Evolutionary conservation across 2,888 invertebrate species (phyloP).

Genomic region (Platycheirus rosarum): DNA sequence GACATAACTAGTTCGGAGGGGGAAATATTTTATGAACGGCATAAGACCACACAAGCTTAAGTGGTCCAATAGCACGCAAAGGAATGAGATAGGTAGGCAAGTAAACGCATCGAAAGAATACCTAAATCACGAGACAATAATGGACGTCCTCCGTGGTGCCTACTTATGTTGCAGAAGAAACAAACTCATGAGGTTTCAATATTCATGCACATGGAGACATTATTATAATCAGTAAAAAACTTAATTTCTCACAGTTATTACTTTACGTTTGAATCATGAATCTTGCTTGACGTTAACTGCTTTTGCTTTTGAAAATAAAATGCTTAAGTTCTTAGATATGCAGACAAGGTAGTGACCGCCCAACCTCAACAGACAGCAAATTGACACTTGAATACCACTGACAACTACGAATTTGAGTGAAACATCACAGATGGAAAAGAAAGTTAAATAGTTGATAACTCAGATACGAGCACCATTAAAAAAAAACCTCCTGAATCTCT

Average conservation of each 20-base stretch:
- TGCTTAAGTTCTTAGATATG: too few relatives aligned
- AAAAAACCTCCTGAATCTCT: constrained; percentile 2
- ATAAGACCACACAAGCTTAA: constrained; percentile 58
- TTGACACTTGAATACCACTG: constrained; percentile 9
- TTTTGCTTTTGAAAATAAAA: not conserved
- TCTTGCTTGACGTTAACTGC: too few relatives aligned
- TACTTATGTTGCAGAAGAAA: too few relatives aligned
- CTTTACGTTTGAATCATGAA: too few relatives aligned
- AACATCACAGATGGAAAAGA: not conserved
- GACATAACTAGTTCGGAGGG: constrained; percentile 51
- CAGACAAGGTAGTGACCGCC: not conserved
- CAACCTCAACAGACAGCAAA: constrained; percentile 7
- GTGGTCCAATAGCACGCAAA: constrained; percentile 32
- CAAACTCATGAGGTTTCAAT: too few relatives aligned
- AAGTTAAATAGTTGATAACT: constrained; percentile 39
- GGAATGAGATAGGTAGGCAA: constrained; percentile 30
- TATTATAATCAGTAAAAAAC: too few relatives aligned
- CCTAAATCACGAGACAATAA: too few relatives aligned
- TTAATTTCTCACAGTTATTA: too few relatives aligned
- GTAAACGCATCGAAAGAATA: too few relatives aligned
- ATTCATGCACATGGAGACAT: too few relatives aligned
- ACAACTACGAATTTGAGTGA: constrained; percentile 37
- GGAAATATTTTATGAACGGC: constrained; percentile 36
- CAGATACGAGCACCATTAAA: constrained; percentile 23
- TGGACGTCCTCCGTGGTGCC: too few relatives aligned